Conservation (phyloP, 2,797 vertebrate species). For the Paedocypris micromegethes region DNA sequence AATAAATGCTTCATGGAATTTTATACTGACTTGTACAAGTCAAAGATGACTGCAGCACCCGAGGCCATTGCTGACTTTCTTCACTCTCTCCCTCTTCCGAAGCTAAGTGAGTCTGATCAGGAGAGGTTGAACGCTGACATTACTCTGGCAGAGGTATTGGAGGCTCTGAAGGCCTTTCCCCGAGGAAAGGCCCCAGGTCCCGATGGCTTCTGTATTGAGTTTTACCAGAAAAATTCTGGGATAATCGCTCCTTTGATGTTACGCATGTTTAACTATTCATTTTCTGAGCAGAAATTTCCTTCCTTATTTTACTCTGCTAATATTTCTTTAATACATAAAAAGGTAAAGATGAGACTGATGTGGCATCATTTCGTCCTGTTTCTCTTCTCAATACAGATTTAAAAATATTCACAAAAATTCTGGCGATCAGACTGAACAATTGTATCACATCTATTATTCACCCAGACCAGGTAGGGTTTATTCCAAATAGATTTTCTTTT, state of each 20-base stretch:
- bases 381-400: not conserved
- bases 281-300: not conserved
- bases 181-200: not conserved
- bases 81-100: not conserved
- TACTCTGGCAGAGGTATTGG: not conserved
- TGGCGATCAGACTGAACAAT: constrained; percentile 4
- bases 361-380: constrained; percentile 10
- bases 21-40: not conserved
- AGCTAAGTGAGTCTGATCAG: not conserved
- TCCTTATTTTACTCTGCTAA: not conserved
- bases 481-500: not conserved
- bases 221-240: not conserved
- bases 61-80: not conserved
- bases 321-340: constrained; percentile 1
- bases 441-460: not conserved
- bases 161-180: not conserved
- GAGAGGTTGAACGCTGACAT: not conserved
- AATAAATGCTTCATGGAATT: constrained; percentile 1
- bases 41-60: not conserved
- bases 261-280: not conserved
- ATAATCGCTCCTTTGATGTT: not conserved
- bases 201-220: not conserved
- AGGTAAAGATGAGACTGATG: not conserved
- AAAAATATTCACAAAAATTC: constrained; percentile 14
- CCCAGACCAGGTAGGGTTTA: not conserved